Evolutionary conservation across 1,140 invertebrate species (phyloP), one percentile per base, ranked within the genome.

Genomic region (Nasonia vitripennis): DNA sequence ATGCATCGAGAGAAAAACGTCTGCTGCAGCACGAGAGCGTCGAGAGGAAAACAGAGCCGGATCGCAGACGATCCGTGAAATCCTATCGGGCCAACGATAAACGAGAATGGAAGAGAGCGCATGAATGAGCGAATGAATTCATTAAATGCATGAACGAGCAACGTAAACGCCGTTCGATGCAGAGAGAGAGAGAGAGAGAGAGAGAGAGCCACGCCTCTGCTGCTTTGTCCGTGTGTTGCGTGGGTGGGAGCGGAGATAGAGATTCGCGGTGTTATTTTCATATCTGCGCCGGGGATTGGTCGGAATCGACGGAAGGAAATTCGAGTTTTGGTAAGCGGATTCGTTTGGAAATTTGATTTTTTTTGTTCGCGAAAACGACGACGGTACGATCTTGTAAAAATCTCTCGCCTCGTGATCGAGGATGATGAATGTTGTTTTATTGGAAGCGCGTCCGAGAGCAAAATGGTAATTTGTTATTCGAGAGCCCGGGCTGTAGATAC

Each of bases 111-210:
- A 88, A 75, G 68, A 84, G 68, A 71, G 45, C 31, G 78, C 45
- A 81, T 84, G 83, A 87, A 78, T 82, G 83, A 83, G 51, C 55
- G 87, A 90, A 90, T 89, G 89, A 90, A 90, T 91, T 91, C 87
- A 89, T 90, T 89, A 89, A 90, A 90, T 87, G 89, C 88, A 90
- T 87, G 89, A 89, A 87, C 87, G 88, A 87, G 86, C 89, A 88
- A 86, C 81, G 83, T 84, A 89, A 90, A 88, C 88, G 87, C 27
- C 86, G 84, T 88, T 83, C 88, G 88, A 90, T 90, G 83, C 83
- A 80, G 78, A 31, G 73, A 74, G 27, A 27, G 27, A 37, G 34
- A n/a, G 71, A 74, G 71, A 74, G 27, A 27, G 27, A 27, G 27
- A 27, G 27, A 27, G 27, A 6, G 37, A 41, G 73, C 23, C 73